phyloP scores from a whole-genome alignment of 1,140 invertebrate genomes.

The Drosophila equinoxialis region DNA sequence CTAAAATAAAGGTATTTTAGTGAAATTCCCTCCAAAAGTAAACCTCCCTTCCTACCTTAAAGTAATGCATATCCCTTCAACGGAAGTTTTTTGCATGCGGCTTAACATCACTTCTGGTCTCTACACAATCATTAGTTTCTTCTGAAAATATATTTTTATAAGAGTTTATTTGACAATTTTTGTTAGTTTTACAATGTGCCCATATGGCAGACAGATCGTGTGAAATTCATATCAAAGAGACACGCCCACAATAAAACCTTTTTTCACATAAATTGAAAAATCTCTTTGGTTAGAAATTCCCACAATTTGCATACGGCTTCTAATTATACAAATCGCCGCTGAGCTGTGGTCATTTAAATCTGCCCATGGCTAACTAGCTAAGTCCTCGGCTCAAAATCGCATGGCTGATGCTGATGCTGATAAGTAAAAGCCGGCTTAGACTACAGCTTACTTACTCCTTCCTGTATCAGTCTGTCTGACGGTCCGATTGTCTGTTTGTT shows the following conservation, averaged over 20 bases:
- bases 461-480: conserved; percentile 40
- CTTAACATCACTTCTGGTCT: too few relatives aligned
- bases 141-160: too few relatives aligned
- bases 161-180: too few relatives aligned
- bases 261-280: conserved; percentile 12
- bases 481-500: conserved; percentile 26
- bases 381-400: conserved; percentile 46
- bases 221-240: conserved; percentile 11
- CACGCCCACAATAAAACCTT: neutral
- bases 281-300: conserved; percentile 50
- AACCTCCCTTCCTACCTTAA: too few relatives aligned
- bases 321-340: conserved; percentile 79
- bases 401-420: conserved; percentile 50
- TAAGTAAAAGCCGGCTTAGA: conserved; percentile 77
- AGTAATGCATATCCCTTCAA: too few relatives aligned
- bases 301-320: conserved; percentile 80
- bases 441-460: conserved; percentile 73
- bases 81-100: too few relatives aligned
- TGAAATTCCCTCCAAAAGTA: too few relatives aligned
- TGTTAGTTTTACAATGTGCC: neutral
- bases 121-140: too few relatives aligned
- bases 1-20: too few relatives aligned
- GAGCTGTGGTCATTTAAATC: conserved; percentile 80
- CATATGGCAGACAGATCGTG: neutral
- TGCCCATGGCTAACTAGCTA: conserved; percentile 72